These are phyloP conservation scores for Dipodomys merriami DNA, from an alignment of 2,113 vertebrate species.

Conservation along the genomic window DNA sequence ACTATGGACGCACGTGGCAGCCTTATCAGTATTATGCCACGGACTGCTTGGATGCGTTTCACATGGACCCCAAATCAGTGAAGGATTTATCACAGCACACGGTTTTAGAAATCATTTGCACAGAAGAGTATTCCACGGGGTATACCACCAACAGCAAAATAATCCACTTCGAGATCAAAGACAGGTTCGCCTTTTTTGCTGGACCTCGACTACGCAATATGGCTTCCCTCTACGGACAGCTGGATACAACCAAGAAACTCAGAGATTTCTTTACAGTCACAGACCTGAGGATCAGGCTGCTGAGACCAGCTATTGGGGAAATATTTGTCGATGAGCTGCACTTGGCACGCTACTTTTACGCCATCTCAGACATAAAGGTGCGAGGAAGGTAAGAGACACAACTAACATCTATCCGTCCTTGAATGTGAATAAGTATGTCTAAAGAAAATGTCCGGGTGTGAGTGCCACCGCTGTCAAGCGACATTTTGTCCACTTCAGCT, in stretches of 20 bases:
- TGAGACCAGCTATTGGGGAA: slow-evolving; percentile 96
- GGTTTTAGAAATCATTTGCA: slow-evolving; percentile 99
- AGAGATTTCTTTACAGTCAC: slow-evolving; percentile 99
- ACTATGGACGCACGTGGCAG: slow-evolving; percentile 97
- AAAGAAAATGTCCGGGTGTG: neutral
- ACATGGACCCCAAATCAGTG: slow-evolving; percentile 98
- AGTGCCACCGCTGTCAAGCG: accelerated
- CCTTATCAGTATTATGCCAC: slow-evolving; percentile 99
- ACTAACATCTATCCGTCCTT: neutral
- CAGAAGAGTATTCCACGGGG: slow-evolving; percentile 97
- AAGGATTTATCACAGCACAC: slow-evolving; percentile 96
- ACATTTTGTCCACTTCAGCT: neutral
- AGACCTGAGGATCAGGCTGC: slow-evolving; percentile 95
- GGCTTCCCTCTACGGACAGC: slow-evolving; percentile 98
- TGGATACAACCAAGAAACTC: slow-evolving; percentile 99
- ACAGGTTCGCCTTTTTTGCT: slow-evolving; percentile 97
- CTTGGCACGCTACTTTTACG: slow-evolving; percentile 97
- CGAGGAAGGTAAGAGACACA: slow-evolving; percentile 94
- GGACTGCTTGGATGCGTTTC: slow-evolving; percentile 97
- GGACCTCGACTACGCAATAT: slow-evolving; percentile 97
- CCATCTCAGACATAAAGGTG: slow-evolving; percentile 98
- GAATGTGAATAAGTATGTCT: slow-evolving; percentile 45
- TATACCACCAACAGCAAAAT: slow-evolving; percentile 98
- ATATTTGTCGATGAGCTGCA: slow-evolving; percentile 96
- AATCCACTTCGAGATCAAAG: slow-evolving; percentile 99